Conservation (phyloP, 2,113 vertebrate genomes). For the Pica pica region DNA sequence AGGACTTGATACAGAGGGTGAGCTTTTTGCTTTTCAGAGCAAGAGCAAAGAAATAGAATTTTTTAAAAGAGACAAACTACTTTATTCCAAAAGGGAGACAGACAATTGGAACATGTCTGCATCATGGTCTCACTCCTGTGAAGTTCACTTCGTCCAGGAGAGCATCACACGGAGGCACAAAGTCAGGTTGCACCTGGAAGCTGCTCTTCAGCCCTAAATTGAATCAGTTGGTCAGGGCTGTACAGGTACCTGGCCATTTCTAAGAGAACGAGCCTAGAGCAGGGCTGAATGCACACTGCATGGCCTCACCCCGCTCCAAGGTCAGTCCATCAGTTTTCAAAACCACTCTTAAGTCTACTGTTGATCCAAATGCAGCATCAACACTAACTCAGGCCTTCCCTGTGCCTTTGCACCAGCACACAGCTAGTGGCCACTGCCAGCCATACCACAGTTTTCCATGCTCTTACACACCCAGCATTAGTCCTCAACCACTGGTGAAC, state of each 20-base stretch:
- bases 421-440: fast-evolving
- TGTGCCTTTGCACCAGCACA: fast-evolving
- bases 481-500: neutral
- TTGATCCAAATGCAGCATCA: neutral
- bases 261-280: fast-evolving
- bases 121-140: neutral
- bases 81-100: neutral
- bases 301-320: neutral
- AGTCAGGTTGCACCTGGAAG: neutral
- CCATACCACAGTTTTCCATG: fast-evolving
- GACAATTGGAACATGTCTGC: neutral
- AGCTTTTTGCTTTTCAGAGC: neutral
- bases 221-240: neutral
- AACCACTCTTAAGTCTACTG: neutral
- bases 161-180: neutral
- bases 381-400: neutral
- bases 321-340: neutral
- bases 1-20: neutral
- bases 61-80: neutral
- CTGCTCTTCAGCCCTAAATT: neutral
- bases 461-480: neutral
- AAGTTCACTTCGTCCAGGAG: neutral
- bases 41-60: neutral
- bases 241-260: neutral
- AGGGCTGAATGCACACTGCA: neutral